Evolutionary conservation across 2,113 vertebrate genomes (phyloP).

Genomic region (Siniperca knerii): DNA sequence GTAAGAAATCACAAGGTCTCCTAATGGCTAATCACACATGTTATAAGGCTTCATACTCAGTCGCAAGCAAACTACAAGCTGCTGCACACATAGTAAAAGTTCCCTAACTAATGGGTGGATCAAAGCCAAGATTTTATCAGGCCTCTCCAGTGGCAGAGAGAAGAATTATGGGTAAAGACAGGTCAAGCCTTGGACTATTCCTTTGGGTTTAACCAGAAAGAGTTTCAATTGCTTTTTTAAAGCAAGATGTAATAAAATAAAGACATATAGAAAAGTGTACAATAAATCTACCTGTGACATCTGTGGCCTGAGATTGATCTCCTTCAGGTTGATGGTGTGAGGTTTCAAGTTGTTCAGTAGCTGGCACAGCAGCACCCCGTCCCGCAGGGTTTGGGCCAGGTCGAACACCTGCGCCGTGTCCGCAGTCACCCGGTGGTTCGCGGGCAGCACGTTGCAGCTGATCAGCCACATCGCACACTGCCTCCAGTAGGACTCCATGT

Average conservation of each 20-base stretch:
- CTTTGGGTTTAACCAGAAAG: slow-evolving; percentile 6
- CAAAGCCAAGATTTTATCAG: slow-evolving; percentile 80
- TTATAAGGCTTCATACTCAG: not conserved
- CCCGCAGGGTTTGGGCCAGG: slow-evolving; percentile 93
- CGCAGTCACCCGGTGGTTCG: slow-evolving; percentile 92
- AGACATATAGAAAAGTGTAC: not conserved
- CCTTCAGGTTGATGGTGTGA: slow-evolving; percentile 90
- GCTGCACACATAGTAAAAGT: slow-evolving; percentile 45
- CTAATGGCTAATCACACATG: not conserved
- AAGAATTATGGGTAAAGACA: slow-evolving; percentile 47
- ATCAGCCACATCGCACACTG: slow-evolving; percentile 94
- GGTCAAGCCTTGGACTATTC: slow-evolving; percentile 18
- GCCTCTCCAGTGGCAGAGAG: slow-evolving; percentile 63
- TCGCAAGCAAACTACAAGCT: slow-evolving; percentile 23
- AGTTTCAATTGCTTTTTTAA: not conserved
- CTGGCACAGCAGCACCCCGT: slow-evolving; percentile 94
- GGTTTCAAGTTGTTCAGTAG: slow-evolving; percentile 92
- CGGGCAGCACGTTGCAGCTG: slow-evolving; percentile 91
- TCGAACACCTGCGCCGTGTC: slow-evolving; percentile 93
- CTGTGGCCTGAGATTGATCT: slow-evolving; percentile 93
- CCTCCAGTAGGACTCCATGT: slow-evolving; percentile 91
- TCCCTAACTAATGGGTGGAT: slow-evolving; percentile 72
- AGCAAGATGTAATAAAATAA: not conserved
- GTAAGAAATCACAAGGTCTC: not conserved
- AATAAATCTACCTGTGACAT: slow-evolving; percentile 91